Percentiles rank a stretch among this genome's conserved stretches.
phyloP scores from a whole-genome alignment of 53 echinoderm and acorn worm species.

The Paelopatides confundens region DNA sequence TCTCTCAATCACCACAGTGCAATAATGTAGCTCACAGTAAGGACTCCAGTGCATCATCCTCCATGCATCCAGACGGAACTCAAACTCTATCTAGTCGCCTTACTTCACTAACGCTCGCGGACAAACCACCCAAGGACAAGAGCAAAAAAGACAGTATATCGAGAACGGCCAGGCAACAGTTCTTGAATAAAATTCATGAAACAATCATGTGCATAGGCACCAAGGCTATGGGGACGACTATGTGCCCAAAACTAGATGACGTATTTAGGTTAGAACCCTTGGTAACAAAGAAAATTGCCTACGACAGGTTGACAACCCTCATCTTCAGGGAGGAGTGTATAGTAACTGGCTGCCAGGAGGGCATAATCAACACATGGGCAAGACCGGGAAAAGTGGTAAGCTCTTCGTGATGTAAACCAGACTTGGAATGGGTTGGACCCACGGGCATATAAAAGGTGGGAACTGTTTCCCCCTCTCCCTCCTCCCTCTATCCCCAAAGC shows the following conservation, averaged over 20 bases:
- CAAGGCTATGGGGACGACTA: constrained; percentile 83
- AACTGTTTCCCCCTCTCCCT: no score
- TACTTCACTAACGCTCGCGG: constrained; percentile 78
- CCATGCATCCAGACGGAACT: constrained; percentile 78
- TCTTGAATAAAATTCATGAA: constrained; percentile 90
- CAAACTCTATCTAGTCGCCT: constrained; percentile 81
- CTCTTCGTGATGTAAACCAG: not conserved
- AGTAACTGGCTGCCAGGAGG: constrained; percentile 95
- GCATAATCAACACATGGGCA: constrained; percentile 98
- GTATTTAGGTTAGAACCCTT: constrained; percentile 90
- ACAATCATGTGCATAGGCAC: constrained; percentile 81
- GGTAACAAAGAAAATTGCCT: constrained; percentile 93
- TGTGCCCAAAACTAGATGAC: constrained; percentile 94
- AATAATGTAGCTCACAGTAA: constrained; percentile 87
- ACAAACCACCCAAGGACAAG: constrained; percentile 95
- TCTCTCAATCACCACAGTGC: constrained; percentile 74
- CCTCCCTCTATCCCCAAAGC: no score
- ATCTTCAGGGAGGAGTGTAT: constrained; percentile 96
- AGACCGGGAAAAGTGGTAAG: constrained; percentile 99
- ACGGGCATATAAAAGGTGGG: no score
- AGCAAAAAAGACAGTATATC: constrained; percentile 95
- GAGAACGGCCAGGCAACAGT: constrained; percentile 90
- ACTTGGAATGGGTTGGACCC: no score
- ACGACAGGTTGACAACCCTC: constrained; percentile 89
- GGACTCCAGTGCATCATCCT: constrained; percentile 67